Evolutionary conservation across 2,888 invertebrate species (phyloP).

Genomic region (Latrodectus hesperus): DNA sequence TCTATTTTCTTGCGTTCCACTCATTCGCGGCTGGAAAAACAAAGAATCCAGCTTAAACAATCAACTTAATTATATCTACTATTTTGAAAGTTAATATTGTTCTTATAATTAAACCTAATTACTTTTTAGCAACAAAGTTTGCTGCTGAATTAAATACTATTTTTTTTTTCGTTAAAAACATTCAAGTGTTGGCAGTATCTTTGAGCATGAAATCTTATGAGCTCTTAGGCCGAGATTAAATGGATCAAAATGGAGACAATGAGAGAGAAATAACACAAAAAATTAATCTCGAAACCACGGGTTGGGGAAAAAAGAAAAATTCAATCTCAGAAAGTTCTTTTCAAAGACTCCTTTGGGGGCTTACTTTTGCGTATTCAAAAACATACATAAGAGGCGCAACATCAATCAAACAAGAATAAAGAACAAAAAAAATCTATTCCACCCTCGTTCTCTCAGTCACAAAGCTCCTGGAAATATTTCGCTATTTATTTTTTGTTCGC

Average conservation of each 20-base stretch:
- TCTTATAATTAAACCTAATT: neutral
- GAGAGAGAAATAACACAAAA: neutral
- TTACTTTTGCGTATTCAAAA: neutral
- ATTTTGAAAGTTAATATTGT: neutral
- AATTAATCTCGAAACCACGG: neutral
- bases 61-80: neutral
- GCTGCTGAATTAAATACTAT: too few relatives aligned
- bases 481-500: neutral
- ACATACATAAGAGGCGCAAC: neutral
- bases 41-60: neutral
- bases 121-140: neutral
- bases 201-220: too few relatives aligned
- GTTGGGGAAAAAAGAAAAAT: neutral
- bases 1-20: too few relatives aligned
- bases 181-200: too few relatives aligned
- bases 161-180: too few relatives aligned
- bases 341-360: neutral
- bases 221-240: neutral
- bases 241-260: neutral
- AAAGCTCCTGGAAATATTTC: neutral
- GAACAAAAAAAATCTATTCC: neutral
- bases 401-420: conserved; percentile 1
- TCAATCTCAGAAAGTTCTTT: neutral
- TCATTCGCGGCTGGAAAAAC: too few relatives aligned
- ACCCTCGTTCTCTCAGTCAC: neutral